phyloP scores from a whole-genome alignment of 2,888 invertebrate genomes.

The Myathropa florea region DNA sequence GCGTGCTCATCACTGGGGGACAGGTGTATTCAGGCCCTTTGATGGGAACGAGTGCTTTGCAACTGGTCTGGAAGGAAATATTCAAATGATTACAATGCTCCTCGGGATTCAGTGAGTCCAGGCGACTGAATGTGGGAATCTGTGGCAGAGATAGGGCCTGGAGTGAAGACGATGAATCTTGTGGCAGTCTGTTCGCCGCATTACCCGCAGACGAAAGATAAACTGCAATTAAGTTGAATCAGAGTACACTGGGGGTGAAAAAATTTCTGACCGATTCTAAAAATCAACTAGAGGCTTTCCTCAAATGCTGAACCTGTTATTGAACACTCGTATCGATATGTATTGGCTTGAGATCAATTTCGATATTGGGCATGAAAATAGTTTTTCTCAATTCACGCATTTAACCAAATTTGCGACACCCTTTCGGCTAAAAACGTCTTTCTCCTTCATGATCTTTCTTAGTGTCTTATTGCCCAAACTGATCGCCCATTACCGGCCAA shows the following conservation, averaged over 20 bases:
- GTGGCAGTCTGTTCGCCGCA: conserved; percentile 5
- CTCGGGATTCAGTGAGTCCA: background rate
- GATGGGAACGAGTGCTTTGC: background rate
- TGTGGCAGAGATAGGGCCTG: background rate
- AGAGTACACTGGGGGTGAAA: conserved; percentile 18
- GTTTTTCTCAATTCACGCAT: no score
- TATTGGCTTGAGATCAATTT: no score
- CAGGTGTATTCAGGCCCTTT: conserved; percentile 46
- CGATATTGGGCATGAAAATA: no score
- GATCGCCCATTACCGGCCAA: no score
- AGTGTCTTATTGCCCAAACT: no score
- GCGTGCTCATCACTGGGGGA: conserved; percentile 34
- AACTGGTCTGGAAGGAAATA: conserved; percentile 29
- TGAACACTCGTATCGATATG: no score
- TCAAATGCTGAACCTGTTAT: no score
- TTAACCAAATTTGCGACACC: no score
- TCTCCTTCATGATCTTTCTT: no score
- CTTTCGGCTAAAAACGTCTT: no score
- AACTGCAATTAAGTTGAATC: conserved; percentile 40
- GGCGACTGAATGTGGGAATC: conserved; percentile 3
- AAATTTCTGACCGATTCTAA: background rate
- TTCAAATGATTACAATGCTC: background rate
- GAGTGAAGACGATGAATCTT: conserved; percentile 25
- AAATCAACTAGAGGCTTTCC: background rate
- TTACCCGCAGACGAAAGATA: conserved; percentile 31